A percentile compares a stretch with the other conserved stretches of the same genome.
These are phyloP conservation scores for Megathymus violae DNA, from an alignment of 1,140 invertebrate species.

Conservation along the genomic window DNA sequence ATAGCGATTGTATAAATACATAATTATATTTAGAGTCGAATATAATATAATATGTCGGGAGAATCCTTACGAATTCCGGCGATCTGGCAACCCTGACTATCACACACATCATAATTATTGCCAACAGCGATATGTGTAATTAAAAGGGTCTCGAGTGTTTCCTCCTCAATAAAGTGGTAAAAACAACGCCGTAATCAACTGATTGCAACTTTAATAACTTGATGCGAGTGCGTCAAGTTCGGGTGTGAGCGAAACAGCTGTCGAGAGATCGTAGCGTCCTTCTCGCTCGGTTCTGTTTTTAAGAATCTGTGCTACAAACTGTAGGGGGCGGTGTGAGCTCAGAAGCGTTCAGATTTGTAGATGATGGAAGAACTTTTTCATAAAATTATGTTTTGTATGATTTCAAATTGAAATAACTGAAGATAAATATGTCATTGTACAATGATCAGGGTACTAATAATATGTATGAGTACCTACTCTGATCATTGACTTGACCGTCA, in stretches of 20 bases:
- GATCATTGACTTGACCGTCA: too few relatives aligned
- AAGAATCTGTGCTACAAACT: slow-evolving; percentile 62
- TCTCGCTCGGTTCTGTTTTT: slow-evolving; percentile 45
- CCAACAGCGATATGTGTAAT: slow-evolving; percentile 50
- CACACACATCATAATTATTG: slow-evolving; percentile 23
- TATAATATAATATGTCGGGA: too few relatives aligned
- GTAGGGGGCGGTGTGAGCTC: slow-evolving; percentile 52
- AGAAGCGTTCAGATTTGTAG: slow-evolving; percentile 41
- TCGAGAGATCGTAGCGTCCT: slow-evolving; percentile 41
- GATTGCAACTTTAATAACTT: slow-evolving; percentile 77
- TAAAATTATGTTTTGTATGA: too few relatives aligned
- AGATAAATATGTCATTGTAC: too few relatives aligned
- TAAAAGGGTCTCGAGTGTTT: slow-evolving; percentile 60
- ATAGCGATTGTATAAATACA: too few relatives aligned
- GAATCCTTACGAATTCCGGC: too few relatives aligned
- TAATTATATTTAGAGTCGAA: too few relatives aligned
- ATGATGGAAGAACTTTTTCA: slow-evolving; percentile 31
- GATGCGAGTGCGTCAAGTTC: slow-evolving; percentile 53
- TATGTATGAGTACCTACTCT: too few relatives aligned
- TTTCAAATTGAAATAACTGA: too few relatives aligned
- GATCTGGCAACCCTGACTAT: not conserved
- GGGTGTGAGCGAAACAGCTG: slow-evolving; percentile 48
- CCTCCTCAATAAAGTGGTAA: slow-evolving; percentile 64
- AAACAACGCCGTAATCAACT: slow-evolving; percentile 75
- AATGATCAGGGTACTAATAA: too few relatives aligned